These are phyloP conservation scores for Spheniscus humboldti DNA, from an alignment of 2,797 vertebrate species.

Conservation along the genomic window DNA sequence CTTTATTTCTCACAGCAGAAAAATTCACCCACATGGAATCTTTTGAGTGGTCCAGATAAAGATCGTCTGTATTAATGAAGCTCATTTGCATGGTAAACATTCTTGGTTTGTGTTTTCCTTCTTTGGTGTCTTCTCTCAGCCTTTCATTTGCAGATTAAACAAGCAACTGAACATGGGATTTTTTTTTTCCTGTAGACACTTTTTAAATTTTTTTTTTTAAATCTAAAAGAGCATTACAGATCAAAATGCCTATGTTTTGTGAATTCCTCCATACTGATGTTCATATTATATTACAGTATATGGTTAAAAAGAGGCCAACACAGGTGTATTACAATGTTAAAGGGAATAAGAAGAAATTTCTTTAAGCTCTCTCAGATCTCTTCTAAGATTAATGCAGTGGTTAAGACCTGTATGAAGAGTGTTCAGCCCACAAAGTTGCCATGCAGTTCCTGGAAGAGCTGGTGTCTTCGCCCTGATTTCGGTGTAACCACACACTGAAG, in stretches of 20 bases:
- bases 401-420: background rate
- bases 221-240: background rate
- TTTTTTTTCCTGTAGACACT: background rate
- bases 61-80: constrained; percentile 7
- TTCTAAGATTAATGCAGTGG: background rate
- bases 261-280: background rate
- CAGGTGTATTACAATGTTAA: background rate
- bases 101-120: constrained; percentile 38
- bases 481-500: background rate
- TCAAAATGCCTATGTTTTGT: background rate
- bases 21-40: background rate
- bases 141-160: constrained; percentile 38
- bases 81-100: constrained; percentile 24
- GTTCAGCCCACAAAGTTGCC: background rate
- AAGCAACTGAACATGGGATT: background rate
- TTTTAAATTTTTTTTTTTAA: background rate
- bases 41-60: background rate
- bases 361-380: background rate
- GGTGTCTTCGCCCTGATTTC: background rate
- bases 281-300: background rate
- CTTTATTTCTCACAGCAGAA: background rate
- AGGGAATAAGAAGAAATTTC: background rate
- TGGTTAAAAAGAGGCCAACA: background rate
- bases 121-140: background rate
- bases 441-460: background rate